These are phyloP conservation scores for Phocides pigmalion DNA, from an alignment of 1,140 invertebrate genomes.

Conservation along the genomic window DNA sequence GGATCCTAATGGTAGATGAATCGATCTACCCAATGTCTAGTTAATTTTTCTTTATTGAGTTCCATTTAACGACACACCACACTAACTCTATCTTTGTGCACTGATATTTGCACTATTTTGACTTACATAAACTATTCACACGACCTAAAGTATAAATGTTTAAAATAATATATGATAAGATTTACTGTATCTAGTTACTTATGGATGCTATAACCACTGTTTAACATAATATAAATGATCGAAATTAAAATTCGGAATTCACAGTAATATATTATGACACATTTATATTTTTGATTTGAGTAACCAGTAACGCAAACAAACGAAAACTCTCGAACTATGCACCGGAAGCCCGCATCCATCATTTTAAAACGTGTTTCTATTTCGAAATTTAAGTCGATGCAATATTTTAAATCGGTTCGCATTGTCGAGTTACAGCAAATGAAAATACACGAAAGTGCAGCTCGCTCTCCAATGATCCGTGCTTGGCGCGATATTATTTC, in stretches of 20 bases:
- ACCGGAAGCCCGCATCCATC: conserved; percentile 27
- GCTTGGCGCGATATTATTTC: conserved; percentile 65
- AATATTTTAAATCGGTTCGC: conserved; percentile 70
- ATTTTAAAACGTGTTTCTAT: conserved; percentile 29
- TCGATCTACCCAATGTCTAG: too few relatives aligned
- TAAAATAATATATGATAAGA: too few relatives aligned
- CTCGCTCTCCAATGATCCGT: conserved; percentile 63
- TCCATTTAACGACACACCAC: too few relatives aligned
- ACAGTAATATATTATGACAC: not conserved
- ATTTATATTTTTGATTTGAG: conserved; percentile 4
- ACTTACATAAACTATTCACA: too few relatives aligned
- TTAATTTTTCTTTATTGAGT: too few relatives aligned
- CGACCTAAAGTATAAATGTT: too few relatives aligned
- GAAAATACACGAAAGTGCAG: conserved; percentile 67
- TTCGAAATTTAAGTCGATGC: conserved; percentile 56
- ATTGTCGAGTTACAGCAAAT: conserved; percentile 67
- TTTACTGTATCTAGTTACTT: too few relatives aligned
- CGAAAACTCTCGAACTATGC: not conserved
- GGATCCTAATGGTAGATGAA: too few relatives aligned
- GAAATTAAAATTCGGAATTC: not conserved
- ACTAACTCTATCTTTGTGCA: too few relatives aligned
- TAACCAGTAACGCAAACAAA: conserved; percentile 10
- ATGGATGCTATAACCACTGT: too few relatives aligned
- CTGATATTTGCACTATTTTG: too few relatives aligned
- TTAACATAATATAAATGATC: too few relatives aligned